These are phyloP conservation scores for Silvanus unidentatus DNA, from an alignment of 2,888 invertebrate genomes.

Conservation along the genomic window DNA sequence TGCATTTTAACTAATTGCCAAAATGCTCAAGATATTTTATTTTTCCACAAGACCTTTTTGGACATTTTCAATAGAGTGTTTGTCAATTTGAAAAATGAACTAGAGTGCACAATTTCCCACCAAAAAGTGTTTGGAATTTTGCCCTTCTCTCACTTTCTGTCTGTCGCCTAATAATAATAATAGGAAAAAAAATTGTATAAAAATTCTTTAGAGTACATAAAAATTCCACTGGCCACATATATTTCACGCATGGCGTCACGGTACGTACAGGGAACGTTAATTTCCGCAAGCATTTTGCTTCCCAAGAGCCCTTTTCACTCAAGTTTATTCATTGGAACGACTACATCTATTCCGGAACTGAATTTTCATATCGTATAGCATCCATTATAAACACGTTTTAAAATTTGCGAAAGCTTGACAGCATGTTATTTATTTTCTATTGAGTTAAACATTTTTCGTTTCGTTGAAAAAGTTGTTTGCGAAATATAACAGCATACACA, in stretches of 20 bases:
- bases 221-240: slow-evolving; percentile 13
- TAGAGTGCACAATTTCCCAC: too few relatives aligned
- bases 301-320: slow-evolving; percentile 15
- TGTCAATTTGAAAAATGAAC: too few relatives aligned
- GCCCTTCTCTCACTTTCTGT: too few relatives aligned
- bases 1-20: too few relatives aligned
- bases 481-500: too few relatives aligned
- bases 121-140: too few relatives aligned
- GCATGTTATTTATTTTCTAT: too few relatives aligned
- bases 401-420: not conserved
- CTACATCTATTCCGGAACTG: slow-evolving; percentile 18
- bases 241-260: slow-evolving; percentile 16
- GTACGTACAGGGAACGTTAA: slow-evolving; percentile 19
- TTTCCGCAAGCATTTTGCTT: slow-evolving; percentile 17
- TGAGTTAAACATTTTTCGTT: slow-evolving; percentile 3
- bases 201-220: slow-evolving; percentile 9
- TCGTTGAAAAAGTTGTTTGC: too few relatives aligned
- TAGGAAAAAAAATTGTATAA: slow-evolving; percentile 3
- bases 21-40: too few relatives aligned
- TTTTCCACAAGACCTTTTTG: too few relatives aligned
- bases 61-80: too few relatives aligned
- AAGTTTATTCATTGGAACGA: slow-evolving; percentile 16
- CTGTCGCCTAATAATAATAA: not conserved
- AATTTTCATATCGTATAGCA: slow-evolving; percentile 14
- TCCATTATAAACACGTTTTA: slow-evolving; percentile 2